phyloP scores from a whole-genome alignment of 2,113 vertebrate species.

The Mastomys coucha region DNA sequence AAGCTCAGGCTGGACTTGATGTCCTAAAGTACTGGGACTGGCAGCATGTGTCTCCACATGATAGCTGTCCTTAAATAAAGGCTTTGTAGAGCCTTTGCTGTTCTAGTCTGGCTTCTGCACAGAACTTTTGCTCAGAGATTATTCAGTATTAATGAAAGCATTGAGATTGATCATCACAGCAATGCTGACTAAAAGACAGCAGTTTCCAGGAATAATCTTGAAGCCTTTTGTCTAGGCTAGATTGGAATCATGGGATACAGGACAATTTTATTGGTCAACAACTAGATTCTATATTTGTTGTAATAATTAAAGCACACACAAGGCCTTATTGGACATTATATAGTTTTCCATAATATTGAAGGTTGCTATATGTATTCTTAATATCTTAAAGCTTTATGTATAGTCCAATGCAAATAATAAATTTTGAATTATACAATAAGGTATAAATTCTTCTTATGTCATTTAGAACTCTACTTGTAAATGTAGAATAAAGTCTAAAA shows the following conservation, averaged over 20 bases:
- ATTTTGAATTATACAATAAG: constrained; percentile 12
- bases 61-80: neutral
- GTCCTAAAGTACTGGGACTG: neutral
- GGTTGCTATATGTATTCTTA: neutral
- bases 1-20: neutral
- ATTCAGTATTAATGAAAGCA: neutral
- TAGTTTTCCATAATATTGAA: constrained; percentile 22
- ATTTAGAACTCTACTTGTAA: neutral
- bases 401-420: neutral
- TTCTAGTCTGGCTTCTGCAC: constrained; percentile 12
- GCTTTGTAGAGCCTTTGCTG: neutral
- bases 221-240: neutral
- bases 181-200: neutral
- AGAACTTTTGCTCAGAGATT: neutral
- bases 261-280: constrained; percentile 15
- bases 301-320: neutral
- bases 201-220: neutral
- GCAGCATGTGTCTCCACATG: too few species aligned
- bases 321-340: neutral
- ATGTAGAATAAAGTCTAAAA: constrained; percentile 36
- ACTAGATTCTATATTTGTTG: neutral
- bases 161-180: neutral
- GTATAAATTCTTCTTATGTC: neutral
- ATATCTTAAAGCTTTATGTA: neutral
- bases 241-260: neutral